Percentiles rank a stretch among this genome's conserved stretches.
Conservation (phyloP, 2,113 vertebrate genomes). For the Hypomesus transpacificus region DNA sequence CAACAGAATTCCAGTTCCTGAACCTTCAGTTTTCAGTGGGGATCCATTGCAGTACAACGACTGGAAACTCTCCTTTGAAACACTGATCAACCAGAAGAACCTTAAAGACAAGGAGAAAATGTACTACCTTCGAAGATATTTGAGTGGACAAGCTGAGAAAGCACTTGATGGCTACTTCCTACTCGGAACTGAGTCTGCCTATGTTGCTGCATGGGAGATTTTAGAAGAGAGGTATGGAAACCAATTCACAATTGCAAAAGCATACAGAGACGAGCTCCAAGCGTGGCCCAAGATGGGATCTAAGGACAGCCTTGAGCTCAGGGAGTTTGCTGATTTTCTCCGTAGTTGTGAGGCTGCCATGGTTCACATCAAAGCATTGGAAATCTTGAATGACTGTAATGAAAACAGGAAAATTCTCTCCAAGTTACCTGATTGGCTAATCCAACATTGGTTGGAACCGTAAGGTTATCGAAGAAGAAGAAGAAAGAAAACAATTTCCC, state of each 20-base stretch:
- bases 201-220: conserved; percentile 31
- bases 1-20: conserved; percentile 7
- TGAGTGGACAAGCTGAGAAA: conserved; percentile 24
- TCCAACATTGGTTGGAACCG: conserved; percentile 27
- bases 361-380: conserved; percentile 23
- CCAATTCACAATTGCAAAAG: conserved; percentile 30
- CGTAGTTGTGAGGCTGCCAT: conserved; percentile 34
- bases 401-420: conserved; percentile 34
- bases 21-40: conserved; percentile 20
- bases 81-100: conserved; percentile 17
- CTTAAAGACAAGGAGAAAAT: conserved; percentile 14
- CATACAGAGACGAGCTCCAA: conserved; percentile 40
- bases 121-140: conserved; percentile 13
- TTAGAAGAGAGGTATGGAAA: conserved; percentile 28
- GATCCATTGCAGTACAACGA: conserved; percentile 14
- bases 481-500: neutral
- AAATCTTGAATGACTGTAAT: conserved; percentile 41
- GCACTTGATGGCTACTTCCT: conserved; percentile 30
- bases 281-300: conserved; percentile 32
- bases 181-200: conserved; percentile 18
- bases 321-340: conserved; percentile 31
- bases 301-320: conserved; percentile 35
- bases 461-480: conserved; percentile 17
- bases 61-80: conserved; percentile 25
- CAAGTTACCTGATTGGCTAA: conserved; percentile 36